These are phyloP conservation scores for Drosophila bifasciata DNA, from an alignment of 1,140 invertebrate genomes.

Conservation along the genomic window DNA sequence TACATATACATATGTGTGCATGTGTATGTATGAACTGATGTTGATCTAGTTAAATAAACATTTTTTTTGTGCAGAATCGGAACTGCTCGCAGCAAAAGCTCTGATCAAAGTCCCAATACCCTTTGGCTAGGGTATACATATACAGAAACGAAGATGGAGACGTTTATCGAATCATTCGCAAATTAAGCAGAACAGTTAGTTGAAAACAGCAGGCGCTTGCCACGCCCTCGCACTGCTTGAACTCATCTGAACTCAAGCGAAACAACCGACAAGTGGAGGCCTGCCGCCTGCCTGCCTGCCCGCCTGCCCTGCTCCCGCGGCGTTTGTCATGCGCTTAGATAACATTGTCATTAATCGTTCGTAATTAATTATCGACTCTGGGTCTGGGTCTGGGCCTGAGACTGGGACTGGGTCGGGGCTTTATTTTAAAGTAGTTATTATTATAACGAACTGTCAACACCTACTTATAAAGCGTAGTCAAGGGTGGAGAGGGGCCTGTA, in stretches of 20 bases:
- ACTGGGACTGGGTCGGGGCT: constrained; percentile 27
- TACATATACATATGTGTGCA: too few relatives aligned
- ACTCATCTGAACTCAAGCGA: constrained; percentile 63
- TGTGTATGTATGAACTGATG: too few relatives aligned
- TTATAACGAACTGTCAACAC: constrained; percentile 78
- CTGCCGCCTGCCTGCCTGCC: constrained; percentile 6
- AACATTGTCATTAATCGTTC: constrained; percentile 75
- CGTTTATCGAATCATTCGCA: constrained; percentile 55
- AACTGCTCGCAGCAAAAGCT: too few relatives aligned
- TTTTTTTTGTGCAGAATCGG: too few relatives aligned
- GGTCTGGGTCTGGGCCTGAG: too few relatives aligned
- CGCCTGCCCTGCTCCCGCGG: constrained; percentile 11
- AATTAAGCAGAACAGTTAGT: constrained; percentile 50
- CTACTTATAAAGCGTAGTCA: constrained; percentile 52
- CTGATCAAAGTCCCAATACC: background rate
- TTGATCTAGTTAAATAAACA: too few relatives aligned
- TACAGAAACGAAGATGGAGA: constrained; percentile 12
- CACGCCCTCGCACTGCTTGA: constrained; percentile 58
- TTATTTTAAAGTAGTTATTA: constrained; percentile 78
- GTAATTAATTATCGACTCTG: constrained; percentile 72
- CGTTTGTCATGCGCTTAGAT: constrained; percentile 69
- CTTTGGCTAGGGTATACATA: background rate
- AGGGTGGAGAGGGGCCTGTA: too few relatives aligned
- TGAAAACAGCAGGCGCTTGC: constrained; percentile 32
- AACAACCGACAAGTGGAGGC: constrained; percentile 31